These are phyloP conservation scores for Drosophila obscura DNA, from an alignment of 1,140 invertebrate genomes.

Conservation along the genomic window DNA sequence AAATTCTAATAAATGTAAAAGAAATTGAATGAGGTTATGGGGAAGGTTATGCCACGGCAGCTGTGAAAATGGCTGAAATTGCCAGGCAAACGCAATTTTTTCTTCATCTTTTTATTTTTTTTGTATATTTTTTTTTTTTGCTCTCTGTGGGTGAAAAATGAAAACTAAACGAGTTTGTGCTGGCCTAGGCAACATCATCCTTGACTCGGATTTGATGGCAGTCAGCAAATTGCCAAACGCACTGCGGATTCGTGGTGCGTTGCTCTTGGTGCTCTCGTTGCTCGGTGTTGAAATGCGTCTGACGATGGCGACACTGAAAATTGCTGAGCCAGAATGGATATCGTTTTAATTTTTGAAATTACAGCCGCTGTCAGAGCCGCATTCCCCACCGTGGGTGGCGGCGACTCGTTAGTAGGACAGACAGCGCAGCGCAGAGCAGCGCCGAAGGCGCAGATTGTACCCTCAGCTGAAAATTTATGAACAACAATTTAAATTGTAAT, in stretches of 20 bases:
- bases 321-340: conserved; percentile 78
- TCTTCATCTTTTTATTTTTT: background rate
- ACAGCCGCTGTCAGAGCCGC: conserved; percentile 14
- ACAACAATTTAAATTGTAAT: conserved; percentile 50
- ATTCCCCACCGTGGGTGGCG: background rate
- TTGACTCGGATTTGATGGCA: conserved; percentile 54
- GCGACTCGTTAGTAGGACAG: conserved; percentile 26
- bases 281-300: conserved; percentile 16
- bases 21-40: conserved; percentile 79
- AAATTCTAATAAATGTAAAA: conserved; percentile 82
- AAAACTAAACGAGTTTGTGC: conserved; percentile 79
- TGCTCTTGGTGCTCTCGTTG: background rate
- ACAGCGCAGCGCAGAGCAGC: conserved; percentile 9
- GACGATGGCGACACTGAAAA: conserved; percentile 56
- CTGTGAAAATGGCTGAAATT: conserved; percentile 75
- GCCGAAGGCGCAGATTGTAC: conserved; percentile 6
- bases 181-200: conserved; percentile 57
- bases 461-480: conserved; percentile 31
- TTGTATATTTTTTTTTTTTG: background rate
- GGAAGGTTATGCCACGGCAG: conserved; percentile 69
- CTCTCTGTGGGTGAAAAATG: conserved; percentile 60
- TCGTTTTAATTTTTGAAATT: conserved; percentile 78
- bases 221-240: conserved; percentile 77
- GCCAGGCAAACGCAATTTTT: conserved; percentile 71
- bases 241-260: conserved; percentile 51